Evolutionary conservation across 1,140 invertebrate species (phyloP), one percentile per base, ranked within the genome.

Genomic region (Zaprionus lachaisei): DNA sequence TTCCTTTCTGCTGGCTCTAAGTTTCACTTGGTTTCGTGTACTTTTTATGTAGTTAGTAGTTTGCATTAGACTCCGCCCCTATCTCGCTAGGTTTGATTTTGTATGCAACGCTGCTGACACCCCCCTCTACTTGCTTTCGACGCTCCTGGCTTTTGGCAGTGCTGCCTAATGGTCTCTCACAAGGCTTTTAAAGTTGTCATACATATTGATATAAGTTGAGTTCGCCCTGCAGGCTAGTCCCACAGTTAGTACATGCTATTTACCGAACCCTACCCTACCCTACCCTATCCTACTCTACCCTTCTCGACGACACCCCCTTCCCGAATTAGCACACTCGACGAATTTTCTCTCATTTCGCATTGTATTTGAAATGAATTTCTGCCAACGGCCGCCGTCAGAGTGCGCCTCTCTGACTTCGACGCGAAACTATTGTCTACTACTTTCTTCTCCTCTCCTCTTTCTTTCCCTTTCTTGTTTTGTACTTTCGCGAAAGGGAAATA

Each of bases 141-240:
- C 12, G 47, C 47, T 20, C 34, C 49, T 41, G 51, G 51, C 51
- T 20, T n/a, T 57, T 47, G n/a, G 28, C 41, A 17, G 41, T 51
- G 26, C 47, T 66, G 38, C 68, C 66, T 80, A 79, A 81, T 84
- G 73, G 68, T 84, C 70, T 75, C 69, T n/a, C 77, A 64, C 67
- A 74, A 80, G 80, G 74, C 84, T 76, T 81, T 87, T 80, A 81
- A 83, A 84, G 81, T 87, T 89, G 83, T 85, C 83, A 81, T 84
- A 78, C 84, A 89, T 83, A 76, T 77, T 83, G 84, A 83, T 87
- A 84, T 72, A 76, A 71, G 73, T 76, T 65, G 73, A 80, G 72
- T 81, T 87, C 69, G 55, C 81, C 84, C 71, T 66, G 65, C 68
- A 62, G 78, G 66, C 67, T 72, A 65, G 67, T 70, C n/a, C 4